Base-by-base conservation (phyloP, 2,797 vertebrate species). In the Zalophus californianus region DNA sequence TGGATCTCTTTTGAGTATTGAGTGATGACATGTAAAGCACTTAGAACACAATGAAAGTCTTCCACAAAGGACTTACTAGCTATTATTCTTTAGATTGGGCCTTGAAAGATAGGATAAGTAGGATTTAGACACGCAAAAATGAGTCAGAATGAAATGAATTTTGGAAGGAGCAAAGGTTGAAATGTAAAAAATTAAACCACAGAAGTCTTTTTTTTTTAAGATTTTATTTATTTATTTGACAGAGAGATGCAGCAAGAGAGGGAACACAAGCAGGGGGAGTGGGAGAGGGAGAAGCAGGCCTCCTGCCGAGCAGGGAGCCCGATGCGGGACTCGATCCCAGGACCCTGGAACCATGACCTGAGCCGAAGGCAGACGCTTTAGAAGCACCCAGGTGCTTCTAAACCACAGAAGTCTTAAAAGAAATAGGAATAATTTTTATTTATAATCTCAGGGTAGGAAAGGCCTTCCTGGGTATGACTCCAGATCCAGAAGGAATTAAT, bases 371-470 rank as follows among this genome's bases (percentile, higher is more conserved):
- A 44, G 44, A 44, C 44, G 44, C 44, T 44, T 44, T 44, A 44
- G 44, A 44, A 8, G 44, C 44, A 44, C 44, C 44, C 44, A 44
- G 44, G 44, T 44, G 44, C 44, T 7, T 6, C 44, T 44, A 44
- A 44, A 44, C 7, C 44, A 44, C 44, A 38, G 38, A 38, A 50
- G 48, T 27, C 32, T 54, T 83, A 88, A 70, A 79, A 86, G 66
- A 82, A 41, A 83, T 58, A 38, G 14, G 29, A 52, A 15, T 72
- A 48, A 66, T 88, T 93, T 97, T 96, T 94, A 89, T 50, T 62
- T 78, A 50, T 52, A 87, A 78, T 70, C 25, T 13, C 44, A 64
- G 44, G n/a, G 38, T 90, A 60, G 16, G 5, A 29, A 91, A 89
- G 35, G 10, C 15, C 14, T 70, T 82, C 44, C 35, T 48, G 62